Base-by-base conservation (phyloP, 2,113 vertebrate genomes). In the Myotis brandtii region DNA sequence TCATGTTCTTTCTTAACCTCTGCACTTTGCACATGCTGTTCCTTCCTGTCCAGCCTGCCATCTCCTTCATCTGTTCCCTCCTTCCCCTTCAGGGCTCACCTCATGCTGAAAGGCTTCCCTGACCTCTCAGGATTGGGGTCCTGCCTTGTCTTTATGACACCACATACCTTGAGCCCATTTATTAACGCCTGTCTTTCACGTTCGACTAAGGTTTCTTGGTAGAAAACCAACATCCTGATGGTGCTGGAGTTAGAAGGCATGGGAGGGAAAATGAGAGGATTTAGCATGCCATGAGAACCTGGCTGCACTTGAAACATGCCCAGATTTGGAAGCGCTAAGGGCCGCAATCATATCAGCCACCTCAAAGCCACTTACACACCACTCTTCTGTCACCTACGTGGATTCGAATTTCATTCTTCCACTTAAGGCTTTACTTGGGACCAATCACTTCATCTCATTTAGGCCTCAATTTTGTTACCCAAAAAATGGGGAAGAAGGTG, bases 271-370 rank as follows among this genome's bases (percentile, higher is more conserved):
- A 25, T 40, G 18, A 34, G 21, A 67, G 27, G 27, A 3, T 66
- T 30, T 54, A 40, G 7, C n/a, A 67, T 0, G 0, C 14, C 1
- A 0, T 72, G 20, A 56, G n/a, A 56, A 50, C 54, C 9, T 34
- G 46, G n/a, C 9, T 43, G 9, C 20, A 34, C 10, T 82, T 64
- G 67, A 93, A 66, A 66, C 30, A 52, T 50, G 32, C 16, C 52
- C 40, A 8, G 43, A 30, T 6, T 21, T 10, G 34, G 52, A 93
- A 50, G 20, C 4, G 30, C 77, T n/a, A 30, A 30, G 48, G 6
- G 37, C 34, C 2, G 18, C 25, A 9, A 14, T 46, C 20, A 37
- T 9, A 27, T 54, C 46, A 88, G 8, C 34, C 21, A 62, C 27
- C 18, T 90, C 48, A 25, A 67, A 87, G 25, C 20, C 56, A 14